These are phyloP conservation scores for Parus major DNA, from an alignment of 2,113 vertebrate species.

Conservation along the genomic window DNA sequence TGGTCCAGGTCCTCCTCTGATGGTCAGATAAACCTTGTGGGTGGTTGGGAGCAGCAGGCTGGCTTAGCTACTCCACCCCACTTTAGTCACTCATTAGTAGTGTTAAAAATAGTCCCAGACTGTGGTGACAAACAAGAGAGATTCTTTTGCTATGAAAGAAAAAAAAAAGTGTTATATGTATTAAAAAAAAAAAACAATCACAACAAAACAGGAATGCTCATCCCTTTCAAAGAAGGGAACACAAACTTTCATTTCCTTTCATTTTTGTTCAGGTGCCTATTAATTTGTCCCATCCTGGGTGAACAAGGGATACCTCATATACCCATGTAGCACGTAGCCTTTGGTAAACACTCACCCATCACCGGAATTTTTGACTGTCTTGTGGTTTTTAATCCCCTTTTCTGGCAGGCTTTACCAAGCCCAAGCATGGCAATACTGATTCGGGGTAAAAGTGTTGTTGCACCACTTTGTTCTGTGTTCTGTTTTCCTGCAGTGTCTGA, in stretches of 20 bases:
- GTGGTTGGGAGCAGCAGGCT: not conserved
- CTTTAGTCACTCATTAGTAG: not conserved
- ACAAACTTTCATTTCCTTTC: not conserved
- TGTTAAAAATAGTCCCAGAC: not conserved
- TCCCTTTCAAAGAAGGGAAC: not conserved
- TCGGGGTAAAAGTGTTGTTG: not conserved
- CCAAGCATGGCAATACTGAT: not conserved
- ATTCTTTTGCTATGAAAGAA: not conserved
- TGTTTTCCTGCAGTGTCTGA: not conserved
- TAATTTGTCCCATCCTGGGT: not conserved
- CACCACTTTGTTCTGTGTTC: not conserved
- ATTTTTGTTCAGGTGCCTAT: not conserved
- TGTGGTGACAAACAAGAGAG: not conserved
- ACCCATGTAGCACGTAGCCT: accelerated
- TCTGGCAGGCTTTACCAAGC: not conserved
- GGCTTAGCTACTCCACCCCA: not conserved
- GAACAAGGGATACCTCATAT: not conserved
- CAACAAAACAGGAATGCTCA: not conserved
- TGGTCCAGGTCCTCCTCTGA: not conserved
- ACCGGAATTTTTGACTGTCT: not conserved
- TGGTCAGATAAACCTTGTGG: slow-evolving; percentile 1
- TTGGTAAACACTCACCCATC: not conserved
- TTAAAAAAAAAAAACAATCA: not conserved
- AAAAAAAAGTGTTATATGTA: not conserved
- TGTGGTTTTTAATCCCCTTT: not conserved